phyloP scores from a whole-genome alignment of 2,888 invertebrate genomes.

The Scaeva pyrastri region DNA sequence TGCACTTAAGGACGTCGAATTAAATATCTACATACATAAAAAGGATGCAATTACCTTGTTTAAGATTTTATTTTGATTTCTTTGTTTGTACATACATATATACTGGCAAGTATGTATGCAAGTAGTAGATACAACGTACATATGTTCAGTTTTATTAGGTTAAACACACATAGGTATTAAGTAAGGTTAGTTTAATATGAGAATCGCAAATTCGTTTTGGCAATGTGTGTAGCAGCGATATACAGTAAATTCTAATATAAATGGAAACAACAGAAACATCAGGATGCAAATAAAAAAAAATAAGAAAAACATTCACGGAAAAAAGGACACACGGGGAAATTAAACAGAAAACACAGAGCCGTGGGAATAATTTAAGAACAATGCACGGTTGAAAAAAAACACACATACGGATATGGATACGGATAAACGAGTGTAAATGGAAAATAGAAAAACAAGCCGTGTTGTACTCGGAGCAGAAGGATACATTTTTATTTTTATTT shows the following conservation, averaged over 20 bases:
- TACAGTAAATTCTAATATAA: constrained; percentile 6
- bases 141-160: constrained; percentile 51
- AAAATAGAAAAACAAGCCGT: constrained; percentile 19
- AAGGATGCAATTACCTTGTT: constrained; percentile 59
- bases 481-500: constrained; percentile 46
- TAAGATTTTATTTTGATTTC: constrained; percentile 40
- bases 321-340: constrained; percentile 25
- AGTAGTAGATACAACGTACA: background rate
- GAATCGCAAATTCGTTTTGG: constrained; percentile 29
- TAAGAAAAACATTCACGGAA: constrained; percentile 10
- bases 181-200: constrained; percentile 45
- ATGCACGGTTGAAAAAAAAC: constrained; percentile 52
- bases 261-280: background rate
- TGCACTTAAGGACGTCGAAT: constrained; percentile 20
- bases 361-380: constrained; percentile 60
- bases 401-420: constrained; percentile 26
- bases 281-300: background rate
- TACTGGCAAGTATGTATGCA: background rate
- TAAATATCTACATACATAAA: constrained; percentile 23
- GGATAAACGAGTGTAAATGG: constrained; percentile 4
- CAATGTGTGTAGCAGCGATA: constrained; percentile 37
- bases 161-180: constrained; percentile 49
- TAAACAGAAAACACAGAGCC: constrained; percentile 42
- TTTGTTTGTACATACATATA: background rate
- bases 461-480: background rate